Evolutionary conservation across 2,888 invertebrate species (phyloP), one percentile per base, ranked within the genome.

Genomic region (Amphiduros pacificus): DNA sequence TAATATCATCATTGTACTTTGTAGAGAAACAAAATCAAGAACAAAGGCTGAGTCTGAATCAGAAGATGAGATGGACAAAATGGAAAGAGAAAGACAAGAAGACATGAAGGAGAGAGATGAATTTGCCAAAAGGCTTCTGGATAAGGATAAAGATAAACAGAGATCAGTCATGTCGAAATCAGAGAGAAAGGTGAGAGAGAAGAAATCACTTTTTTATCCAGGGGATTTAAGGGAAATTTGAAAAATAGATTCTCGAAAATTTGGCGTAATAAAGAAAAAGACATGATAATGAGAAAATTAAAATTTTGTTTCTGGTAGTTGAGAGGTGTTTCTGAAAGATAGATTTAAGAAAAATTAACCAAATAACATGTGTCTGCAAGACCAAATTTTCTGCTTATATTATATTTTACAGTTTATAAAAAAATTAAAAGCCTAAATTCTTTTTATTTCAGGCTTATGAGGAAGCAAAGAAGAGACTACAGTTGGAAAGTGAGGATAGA

Each of bases 61-160:
- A n/a, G 78, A 85, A 20, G 90, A 92, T 73, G 92, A 91, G 77
- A 89, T 77, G 60, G 84, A 84, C 57, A 72, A 72, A 49, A 74
- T 87, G 66, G 94, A 94, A 83, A 89, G 91, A 73, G 88, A 87
- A 56, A 87, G 94, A n/a, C 84, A 87, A 59, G 88, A 87, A 74
- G 97, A 98, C 85, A 83, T 96, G 49, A 89, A 90, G 77, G 95
- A 96, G 82, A 87, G 98, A 71, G 98, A 99, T 84, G 96, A 93
- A 78, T 96, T 99, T 84, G 89, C 94, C 0, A 89, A 89, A 70
- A 86, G 99, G 60, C 85, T 99, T 0, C 91, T 91, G 76, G 86
- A 90, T 74, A 91, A 91, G 71, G 98, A 99, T 87, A 92, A 94
- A 81, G 89, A 89, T 14, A 91, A 90, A 77, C 91, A 91, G 0